phyloP scores from a whole-genome alignment of 2,888 invertebrate species.

The Lottia gigantea region DNA sequence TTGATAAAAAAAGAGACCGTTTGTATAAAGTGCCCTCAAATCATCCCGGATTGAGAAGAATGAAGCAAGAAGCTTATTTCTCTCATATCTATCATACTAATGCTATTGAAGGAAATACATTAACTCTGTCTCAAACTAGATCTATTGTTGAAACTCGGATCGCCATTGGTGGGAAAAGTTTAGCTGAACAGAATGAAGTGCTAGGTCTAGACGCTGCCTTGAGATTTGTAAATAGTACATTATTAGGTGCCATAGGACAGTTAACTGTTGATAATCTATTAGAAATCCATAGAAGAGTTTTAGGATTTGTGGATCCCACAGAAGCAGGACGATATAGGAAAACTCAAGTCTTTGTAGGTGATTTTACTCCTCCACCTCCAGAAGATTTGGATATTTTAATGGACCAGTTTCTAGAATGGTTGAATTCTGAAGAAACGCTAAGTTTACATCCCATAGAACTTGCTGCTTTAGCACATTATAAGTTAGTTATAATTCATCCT shows the following conservation, averaged over 20 bases:
- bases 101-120: conserved; percentile 97
- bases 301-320: conserved; percentile 94
- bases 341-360: conserved; percentile 86
- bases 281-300: conserved; percentile 89
- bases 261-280: conserved; percentile 86
- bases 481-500: conserved; percentile 95
- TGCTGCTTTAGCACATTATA: conserved; percentile 96
- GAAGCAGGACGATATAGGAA: conserved; percentile 88
- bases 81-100: conserved; percentile 95
- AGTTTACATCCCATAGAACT: conserved; percentile 91
- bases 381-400: conserved; percentile 84
- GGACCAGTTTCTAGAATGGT: conserved; percentile 90
- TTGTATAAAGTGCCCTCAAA: conserved; percentile 84
- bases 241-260: conserved; percentile 76
- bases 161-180: conserved; percentile 86
- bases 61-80: conserved; percentile 95
- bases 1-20: conserved; percentile 86
- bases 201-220: conserved; percentile 90
- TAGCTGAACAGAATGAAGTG: conserved; percentile 97
- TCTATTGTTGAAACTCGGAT: conserved; percentile 89
- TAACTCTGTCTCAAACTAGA: conserved; percentile 91
- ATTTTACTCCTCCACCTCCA: conserved; percentile 92
- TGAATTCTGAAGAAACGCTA: conserved; percentile 85
- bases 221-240: conserved; percentile 84
- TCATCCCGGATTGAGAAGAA: conserved; percentile 83